Evolutionary conservation across 2,797 vertebrate species (phyloP), one percentile per base, ranked within the genome.

Genomic region (Pyrocephalus nanus): DNA sequence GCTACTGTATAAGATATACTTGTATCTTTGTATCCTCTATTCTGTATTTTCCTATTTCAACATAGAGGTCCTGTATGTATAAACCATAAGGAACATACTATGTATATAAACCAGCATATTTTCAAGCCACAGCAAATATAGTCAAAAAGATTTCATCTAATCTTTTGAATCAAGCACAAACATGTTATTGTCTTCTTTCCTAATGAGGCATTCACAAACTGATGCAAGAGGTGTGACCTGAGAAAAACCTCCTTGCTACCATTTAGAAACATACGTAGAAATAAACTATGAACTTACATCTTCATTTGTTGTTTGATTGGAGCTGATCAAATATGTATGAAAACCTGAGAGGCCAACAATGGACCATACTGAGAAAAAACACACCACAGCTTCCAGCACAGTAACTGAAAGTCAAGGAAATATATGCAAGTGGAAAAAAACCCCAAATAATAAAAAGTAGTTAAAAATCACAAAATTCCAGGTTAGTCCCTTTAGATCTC

Each of bases 251-350:
- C 27, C 29, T 53, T 5, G 8, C 7, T 40, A 58, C 50, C 58
- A 32, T 48, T 62, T 67, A 67, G 8, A 43, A 42, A 72, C 8
- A 60, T 3, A 71, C 1, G 3, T 47, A 71, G 42, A 16, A 9
- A 78, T 11, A 86, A 3, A 19, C 23, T 50, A 57, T 14, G 26
- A 90, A 99, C 99, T 99, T 98, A 99, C 99, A 61, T 99, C 99
- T 98, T 99, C 99, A 83, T 99, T 99, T 65, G 99, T 99, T 67
- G 99, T 99, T 98, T 99, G 99, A 98, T 99, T 99, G 97, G 99
- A 99, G 98, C 99, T 99, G 98, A 99, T 99, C 97, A 99, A 98
- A 97, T 99, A 99, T 0, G 99, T 99, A 97, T 99, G 99, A 98
- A 99, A 99, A 86, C 99, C 99, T 65, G 99, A 99, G 95, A 99